These are phyloP conservation scores for Epizoanthus illoricatus DNA, from an alignment of 92 coral and sea anemone species.

Conservation along the genomic window DNA sequence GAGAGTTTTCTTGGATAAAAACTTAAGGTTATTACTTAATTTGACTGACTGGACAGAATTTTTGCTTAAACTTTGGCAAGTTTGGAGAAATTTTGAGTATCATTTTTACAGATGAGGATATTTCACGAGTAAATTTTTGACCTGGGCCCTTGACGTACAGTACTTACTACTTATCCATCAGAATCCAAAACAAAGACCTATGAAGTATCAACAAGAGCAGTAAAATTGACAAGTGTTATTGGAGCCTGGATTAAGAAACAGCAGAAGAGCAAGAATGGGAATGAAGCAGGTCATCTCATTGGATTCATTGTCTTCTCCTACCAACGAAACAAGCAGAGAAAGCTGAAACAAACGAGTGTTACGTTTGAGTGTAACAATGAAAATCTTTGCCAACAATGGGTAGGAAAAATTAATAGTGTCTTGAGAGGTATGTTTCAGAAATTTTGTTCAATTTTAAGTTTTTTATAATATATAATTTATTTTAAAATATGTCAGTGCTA, in stretches of 20 bases:
- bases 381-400: constrained; percentile 62
- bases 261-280: constrained; percentile 36
- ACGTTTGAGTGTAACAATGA: constrained; percentile 69
- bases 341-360: constrained; percentile 53
- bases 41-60: too few species aligned
- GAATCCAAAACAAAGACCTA: constrained; percentile 52
- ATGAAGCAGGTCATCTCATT: constrained; percentile 48
- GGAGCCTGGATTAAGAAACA: constrained; percentile 76
- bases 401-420: constrained; percentile 54
- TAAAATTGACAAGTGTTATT: constrained; percentile 54
- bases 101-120: too few species aligned
- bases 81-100: too few species aligned
- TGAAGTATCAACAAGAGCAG: constrained; percentile 48
- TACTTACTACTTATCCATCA: not conserved
- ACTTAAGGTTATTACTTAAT: too few species aligned
- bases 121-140: too few species aligned
- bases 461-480: not conserved
- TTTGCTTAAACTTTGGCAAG: too few species aligned
- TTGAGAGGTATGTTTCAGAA: constrained; percentile 42
- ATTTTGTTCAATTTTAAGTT: not conserved
- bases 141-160: too few species aligned
- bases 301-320: constrained; percentile 70
- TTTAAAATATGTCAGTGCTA: not conserved
- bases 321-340: constrained; percentile 55
- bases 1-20: too few species aligned